Conservation (phyloP, 2,797 vertebrate species). For the Fundulus diaphanus region DNA sequence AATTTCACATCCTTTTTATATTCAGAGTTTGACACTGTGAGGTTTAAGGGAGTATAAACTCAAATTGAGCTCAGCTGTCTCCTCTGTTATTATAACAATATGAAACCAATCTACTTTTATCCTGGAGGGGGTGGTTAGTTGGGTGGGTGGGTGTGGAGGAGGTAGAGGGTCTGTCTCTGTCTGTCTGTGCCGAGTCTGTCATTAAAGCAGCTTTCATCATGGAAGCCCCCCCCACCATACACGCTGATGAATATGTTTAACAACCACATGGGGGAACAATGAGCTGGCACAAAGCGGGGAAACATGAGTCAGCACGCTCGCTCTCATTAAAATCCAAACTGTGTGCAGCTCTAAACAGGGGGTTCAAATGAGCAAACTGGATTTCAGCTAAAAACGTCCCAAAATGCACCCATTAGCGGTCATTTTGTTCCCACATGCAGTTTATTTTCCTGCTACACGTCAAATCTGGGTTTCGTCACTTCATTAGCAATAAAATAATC, state of each 20-base stretch:
- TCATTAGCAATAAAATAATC: conserved; percentile 16
- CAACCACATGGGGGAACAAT: conserved; percentile 66
- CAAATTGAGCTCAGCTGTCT: conserved; percentile 39
- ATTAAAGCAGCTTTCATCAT: conserved; percentile 77
- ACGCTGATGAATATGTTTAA: conserved; percentile 57
- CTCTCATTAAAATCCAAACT: conserved; percentile 31
- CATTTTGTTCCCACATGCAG: conserved; percentile 32
- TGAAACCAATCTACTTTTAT: conserved; percentile 65
- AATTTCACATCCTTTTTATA: conserved; percentile 10
- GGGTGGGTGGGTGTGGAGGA: conserved; percentile 52
- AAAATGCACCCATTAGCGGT: conserved; percentile 64
- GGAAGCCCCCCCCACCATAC: conserved; percentile 50
- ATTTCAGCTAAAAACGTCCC: conserved; percentile 58
- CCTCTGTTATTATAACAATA: conserved; percentile 64
- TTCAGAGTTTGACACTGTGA: conserved; percentile 3
- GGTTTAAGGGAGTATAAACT: conserved; percentile 28
- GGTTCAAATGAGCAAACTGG: conserved; percentile 29
- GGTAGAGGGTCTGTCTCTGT: conserved; percentile 49
- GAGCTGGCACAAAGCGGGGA: conserved; percentile 63
- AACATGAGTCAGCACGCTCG: conserved; percentile 67
- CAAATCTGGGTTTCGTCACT: conserved; percentile 5
- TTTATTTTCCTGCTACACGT: neutral
- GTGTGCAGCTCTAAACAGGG: conserved; percentile 31
- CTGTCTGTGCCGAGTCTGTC: conserved; percentile 63
- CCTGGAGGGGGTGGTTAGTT: conserved; percentile 41